Base-by-base conservation (phyloP, 1,140 invertebrate genomes). In the Macrosteles quadrilineatus region DNA sequence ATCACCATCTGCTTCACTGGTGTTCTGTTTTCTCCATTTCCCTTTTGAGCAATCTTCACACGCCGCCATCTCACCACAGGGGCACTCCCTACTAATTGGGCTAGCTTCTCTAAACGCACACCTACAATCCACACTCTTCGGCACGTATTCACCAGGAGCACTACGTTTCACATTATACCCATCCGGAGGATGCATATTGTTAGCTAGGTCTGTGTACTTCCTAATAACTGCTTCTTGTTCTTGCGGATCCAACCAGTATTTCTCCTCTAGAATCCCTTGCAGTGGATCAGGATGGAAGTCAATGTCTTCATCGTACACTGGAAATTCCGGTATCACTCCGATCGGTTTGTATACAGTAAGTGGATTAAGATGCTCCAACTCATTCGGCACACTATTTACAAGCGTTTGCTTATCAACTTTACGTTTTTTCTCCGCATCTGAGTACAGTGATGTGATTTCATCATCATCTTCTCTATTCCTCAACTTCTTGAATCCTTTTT, bases 291-390 rank as follows among this genome's bases (percentile, higher is more conserved):
- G 55, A 27, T 59, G 23, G n/a, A 59, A 27, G 23, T 59, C 55
- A n/a, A 59, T 59, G 27, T 59, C 55, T 9, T 59, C 55, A 29
- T 59, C 55, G 55, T 59, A 59, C 12, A 59, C 27, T 9, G 55
- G 55, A 29, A 59, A 59, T n/a, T 50, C 14, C n/a, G 47, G 47
- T n/a, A 6, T 17, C 14, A 50, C 21, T 50, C 47, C 47, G 14
- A 21, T 19, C 14, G 47, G 47, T 19, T 50, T 50, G 47, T 50
- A 50, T 9, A 50, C 47, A 17, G 4, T 50, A 3, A 9, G 14
- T 17, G 47, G 47, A 19, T 17, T 6, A 50, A 19, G 4, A 17
- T 11, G 14, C 4, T 17, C 47, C 47, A 19, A 4, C 4, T 50
- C 47, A 4, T 9, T 17, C 36, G 6, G 6, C 6, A 17, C 6